Evolutionary conservation across 2,888 invertebrate genomes (phyloP).

Genomic region (Oegoconia quadripuncta): DNA sequence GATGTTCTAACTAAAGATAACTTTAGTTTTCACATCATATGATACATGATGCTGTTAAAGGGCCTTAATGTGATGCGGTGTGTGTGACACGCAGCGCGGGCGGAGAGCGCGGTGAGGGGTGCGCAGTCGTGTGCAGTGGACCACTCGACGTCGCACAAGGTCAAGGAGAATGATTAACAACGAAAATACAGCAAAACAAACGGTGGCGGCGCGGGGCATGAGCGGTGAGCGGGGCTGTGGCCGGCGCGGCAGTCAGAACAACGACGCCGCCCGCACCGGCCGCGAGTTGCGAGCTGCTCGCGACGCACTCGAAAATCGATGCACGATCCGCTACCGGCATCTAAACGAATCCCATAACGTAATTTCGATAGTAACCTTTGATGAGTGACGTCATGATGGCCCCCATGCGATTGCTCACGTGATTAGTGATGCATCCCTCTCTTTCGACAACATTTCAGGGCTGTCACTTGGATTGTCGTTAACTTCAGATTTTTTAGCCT

Average conservation of each 20-base stretch:
- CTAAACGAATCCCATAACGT: slow-evolving; percentile 51
- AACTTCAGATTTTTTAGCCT: slow-evolving; percentile 35
- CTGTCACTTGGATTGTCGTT: slow-evolving; percentile 35
- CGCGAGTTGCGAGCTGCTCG: slow-evolving; percentile 63
- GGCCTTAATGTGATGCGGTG: slow-evolving; percentile 58
- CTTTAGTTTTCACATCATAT: no score
- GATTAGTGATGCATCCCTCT: slow-evolving; percentile 48
- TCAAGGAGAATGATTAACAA: slow-evolving; percentile 81
- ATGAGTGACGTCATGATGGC: slow-evolving; percentile 49
- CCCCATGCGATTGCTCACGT: slow-evolving; percentile 44
- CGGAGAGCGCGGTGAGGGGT: slow-evolving; percentile 65
- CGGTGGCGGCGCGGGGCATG: slow-evolving; percentile 63
- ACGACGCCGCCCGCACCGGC: slow-evolving; percentile 69
- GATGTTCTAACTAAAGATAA: no score
- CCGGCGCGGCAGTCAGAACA: slow-evolving; percentile 67
- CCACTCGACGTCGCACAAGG: slow-evolving; percentile 78
- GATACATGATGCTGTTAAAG: slow-evolving; percentile 29
- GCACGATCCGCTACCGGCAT: slow-evolving; percentile 71
- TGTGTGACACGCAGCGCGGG: slow-evolving; percentile 61
- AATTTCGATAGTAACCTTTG: slow-evolving; percentile 49
- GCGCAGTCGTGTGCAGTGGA: slow-evolving; percentile 77
- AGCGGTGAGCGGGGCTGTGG: slow-evolving; percentile 37
- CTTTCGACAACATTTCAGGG: slow-evolving; percentile 34
- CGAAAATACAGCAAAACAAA: slow-evolving; percentile 79
- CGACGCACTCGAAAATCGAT: slow-evolving; percentile 73